A percentile compares a stretch with the other conserved stretches of the same genome.
Conservation (phyloP, 2,888 invertebrate species). For the Acronicta alni region DNA sequence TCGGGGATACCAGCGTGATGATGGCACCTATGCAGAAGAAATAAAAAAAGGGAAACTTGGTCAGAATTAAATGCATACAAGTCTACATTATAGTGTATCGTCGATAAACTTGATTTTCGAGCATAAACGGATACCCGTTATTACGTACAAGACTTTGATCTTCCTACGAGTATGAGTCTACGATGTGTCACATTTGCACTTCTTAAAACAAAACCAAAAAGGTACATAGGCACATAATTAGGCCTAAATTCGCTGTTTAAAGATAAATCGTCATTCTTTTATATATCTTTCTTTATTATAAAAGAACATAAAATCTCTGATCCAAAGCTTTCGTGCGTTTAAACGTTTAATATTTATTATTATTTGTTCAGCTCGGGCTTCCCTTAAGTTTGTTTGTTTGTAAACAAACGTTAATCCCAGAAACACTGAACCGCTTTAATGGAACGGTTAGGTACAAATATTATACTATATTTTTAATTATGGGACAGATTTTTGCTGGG, state of each 20-base stretch:
- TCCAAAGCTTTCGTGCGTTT: slow-evolving; percentile 14
- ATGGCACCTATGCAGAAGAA: too few species aligned
- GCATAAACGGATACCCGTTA: too few species aligned
- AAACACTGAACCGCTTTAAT: slow-evolving; percentile 29
- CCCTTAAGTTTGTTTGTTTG: slow-evolving; percentile 39
- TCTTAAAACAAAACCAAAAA: too few species aligned
- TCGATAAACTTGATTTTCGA: too few species aligned
- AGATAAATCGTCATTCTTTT: not conserved
- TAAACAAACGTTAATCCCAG: slow-evolving; percentile 36
- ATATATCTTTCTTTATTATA: not conserved
- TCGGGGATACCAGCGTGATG: too few species aligned
- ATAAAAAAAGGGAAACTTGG: too few species aligned
- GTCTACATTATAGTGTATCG: too few species aligned
- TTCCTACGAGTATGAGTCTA: too few species aligned
- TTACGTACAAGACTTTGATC: too few species aligned
- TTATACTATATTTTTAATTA: slow-evolving; percentile 8
- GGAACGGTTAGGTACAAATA: slow-evolving; percentile 8
- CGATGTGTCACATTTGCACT: too few species aligned
- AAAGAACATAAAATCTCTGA: slow-evolving; percentile 1
- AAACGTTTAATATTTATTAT: slow-evolving; percentile 40
- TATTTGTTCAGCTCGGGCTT: slow-evolving; percentile 28
- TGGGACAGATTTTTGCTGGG: slow-evolving; percentile 5
- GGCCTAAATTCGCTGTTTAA: not conserved
- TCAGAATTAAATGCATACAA: too few species aligned
- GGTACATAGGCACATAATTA: too few species aligned